Evolutionary conservation across 2,113 vertebrate genomes (phyloP), one percentile per base, ranked within the genome.

Genomic region (Dendropsophus ebraccatus): DNA sequence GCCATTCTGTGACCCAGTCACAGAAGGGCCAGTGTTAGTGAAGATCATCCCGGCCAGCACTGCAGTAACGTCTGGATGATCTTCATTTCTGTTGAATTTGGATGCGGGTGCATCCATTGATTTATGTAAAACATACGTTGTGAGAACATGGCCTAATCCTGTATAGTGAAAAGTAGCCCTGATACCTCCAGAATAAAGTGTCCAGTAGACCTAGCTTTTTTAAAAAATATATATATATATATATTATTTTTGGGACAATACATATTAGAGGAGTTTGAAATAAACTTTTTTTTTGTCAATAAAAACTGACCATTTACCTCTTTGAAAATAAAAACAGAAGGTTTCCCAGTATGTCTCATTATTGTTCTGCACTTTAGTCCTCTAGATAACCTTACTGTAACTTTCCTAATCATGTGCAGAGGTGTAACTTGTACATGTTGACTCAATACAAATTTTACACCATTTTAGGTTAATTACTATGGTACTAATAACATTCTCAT

Each of bases 401-500:
- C 78, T 81, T 86, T 86, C 52, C 67, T 81, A 81, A 81, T 86
- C 81, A 70, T 86, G 77, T 74, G 37, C 78, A 62, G 78, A 74
- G 77, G 56, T 72, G 41, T 47, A 30, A 50, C 67, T 86, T 60
- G 70, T 74, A 86, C 78, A 81, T 86, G 85, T 86, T 86, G 77
- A 81, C 67, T 74, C 77, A 81, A 86, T 86, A 86, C 67, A 86
- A 86, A 81, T 86, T 86, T 86, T 81, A 81, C 50, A 81, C 41
- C 77, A 74, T 81, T 86, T 86, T 86, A 81, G 77, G 67, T 86
- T 86, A 86, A 86, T 86, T 86, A 74, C 41, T 47, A 60, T 81
- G 78, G 77, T 81, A 81, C 77, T 60, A 70, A 86, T 86, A 86
- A 86, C 84, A 86, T 52, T 72, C 84, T 86, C 84, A 81, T 86